Conservation (phyloP, 2,888 invertebrate species). For the Myathropa florea region DNA sequence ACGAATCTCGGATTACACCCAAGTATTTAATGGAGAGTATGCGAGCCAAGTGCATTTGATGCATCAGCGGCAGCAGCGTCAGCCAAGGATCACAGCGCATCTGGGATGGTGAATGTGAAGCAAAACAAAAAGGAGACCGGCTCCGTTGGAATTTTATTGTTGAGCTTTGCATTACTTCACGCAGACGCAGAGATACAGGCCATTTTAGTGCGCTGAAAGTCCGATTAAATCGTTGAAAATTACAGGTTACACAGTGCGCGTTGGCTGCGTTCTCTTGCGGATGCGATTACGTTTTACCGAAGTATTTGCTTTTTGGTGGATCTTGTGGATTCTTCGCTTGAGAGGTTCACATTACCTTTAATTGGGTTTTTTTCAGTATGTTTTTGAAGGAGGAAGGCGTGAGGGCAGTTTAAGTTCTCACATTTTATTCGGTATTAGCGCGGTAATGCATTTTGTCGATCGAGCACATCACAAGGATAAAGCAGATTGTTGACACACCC, state of each 20-base stretch:
- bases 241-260: slow-evolving; percentile 29
- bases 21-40: slow-evolving; percentile 30
- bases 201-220: background rate
- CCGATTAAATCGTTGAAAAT: slow-evolving; percentile 44
- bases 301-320: slow-evolving; percentile 11
- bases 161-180: slow-evolving; percentile 10
- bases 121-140: background rate
- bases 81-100: slow-evolving; percentile 15
- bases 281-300: background rate
- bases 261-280: background rate
- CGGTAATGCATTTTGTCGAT: slow-evolving; percentile 10
- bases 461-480: background rate
- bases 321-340: background rate
- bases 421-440: slow-evolving; percentile 18
- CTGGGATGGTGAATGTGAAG: background rate
- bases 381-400: background rate
- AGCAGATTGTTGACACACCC: background rate
- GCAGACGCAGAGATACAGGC: background rate
- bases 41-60: slow-evolving; percentile 25
- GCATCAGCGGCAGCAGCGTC: no score
- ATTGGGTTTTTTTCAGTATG: slow-evolving; percentile 11
- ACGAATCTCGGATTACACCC: slow-evolving; percentile 49
- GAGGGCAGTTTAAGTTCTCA: slow-evolving; percentile 13
- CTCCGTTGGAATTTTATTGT: slow-evolving; percentile 13
- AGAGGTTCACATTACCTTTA: background rate